Conservation (phyloP, 2,113 vertebrate genomes). For the Megaceryle torquata region DNA sequence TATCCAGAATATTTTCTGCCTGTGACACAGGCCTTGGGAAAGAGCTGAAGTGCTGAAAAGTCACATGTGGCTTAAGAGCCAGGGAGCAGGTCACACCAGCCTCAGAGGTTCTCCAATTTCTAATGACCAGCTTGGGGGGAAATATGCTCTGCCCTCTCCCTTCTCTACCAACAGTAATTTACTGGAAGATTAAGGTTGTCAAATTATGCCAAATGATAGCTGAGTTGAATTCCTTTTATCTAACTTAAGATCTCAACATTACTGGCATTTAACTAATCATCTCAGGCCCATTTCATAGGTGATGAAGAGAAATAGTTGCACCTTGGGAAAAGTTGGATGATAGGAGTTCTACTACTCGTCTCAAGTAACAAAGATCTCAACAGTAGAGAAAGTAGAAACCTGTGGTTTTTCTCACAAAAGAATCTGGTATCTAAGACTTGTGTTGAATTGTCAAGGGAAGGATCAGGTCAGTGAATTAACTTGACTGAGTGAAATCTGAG, state of each 20-base stretch:
- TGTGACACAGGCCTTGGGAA: background rate
- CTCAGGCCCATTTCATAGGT: background rate
- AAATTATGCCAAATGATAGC: conserved; percentile 25
- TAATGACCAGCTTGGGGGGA: background rate
- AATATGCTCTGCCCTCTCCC: background rate
- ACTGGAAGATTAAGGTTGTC: conserved; percentile 30
- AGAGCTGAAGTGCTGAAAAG: background rate
- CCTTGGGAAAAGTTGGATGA: background rate
- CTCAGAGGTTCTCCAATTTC: background rate
- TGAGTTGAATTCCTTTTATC: conserved; percentile 23
- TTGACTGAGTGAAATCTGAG: conserved; percentile 8
- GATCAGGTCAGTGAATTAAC: background rate
- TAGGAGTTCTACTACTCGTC: background rate
- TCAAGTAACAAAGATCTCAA: conserved; percentile 18
- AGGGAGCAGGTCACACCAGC: background rate
- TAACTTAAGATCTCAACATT: conserved; percentile 1
- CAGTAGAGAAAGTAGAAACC: background rate
- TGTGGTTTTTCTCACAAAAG: background rate
- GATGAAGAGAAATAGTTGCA: background rate
- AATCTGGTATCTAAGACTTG: background rate
- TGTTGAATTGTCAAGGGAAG: background rate
- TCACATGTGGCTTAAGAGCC: background rate
- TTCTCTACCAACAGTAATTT: background rate
- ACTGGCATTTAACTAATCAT: conserved; percentile 2
- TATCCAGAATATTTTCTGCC: background rate